Conservation (phyloP, 2,797 vertebrate species). For the Pantherophis vulpinus region DNA sequence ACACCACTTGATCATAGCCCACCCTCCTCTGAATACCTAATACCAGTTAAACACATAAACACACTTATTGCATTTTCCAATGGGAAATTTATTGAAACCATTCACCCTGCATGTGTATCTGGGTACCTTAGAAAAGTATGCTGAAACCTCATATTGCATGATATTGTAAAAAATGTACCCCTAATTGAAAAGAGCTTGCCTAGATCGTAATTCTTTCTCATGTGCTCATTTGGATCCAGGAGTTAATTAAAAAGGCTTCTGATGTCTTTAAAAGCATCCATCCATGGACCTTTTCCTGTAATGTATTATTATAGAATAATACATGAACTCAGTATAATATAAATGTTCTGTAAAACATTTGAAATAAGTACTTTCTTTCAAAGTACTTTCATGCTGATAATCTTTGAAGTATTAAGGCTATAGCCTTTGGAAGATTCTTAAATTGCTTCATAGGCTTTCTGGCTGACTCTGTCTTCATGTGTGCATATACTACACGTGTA, state of each 20-base stretch:
- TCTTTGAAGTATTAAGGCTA: neutral
- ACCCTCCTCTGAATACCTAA: slow-evolving; percentile 11
- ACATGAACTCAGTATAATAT: neutral
- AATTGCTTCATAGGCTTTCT: neutral
- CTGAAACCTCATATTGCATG: neutral
- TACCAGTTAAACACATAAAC: slow-evolving; percentile 13
- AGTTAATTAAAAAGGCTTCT: neutral
- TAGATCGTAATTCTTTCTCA: neutral
- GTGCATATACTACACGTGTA: neutral
- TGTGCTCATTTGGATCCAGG: neutral
- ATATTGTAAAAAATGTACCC: neutral
- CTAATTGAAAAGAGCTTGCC: neutral
- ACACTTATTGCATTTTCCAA: neutral
- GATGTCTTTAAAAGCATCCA: neutral
- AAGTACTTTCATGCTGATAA: neutral
- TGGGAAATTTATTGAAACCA: slow-evolving; percentile 1
- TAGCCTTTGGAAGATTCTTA: neutral
- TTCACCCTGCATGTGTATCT: neutral
- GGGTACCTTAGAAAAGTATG: neutral
- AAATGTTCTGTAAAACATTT: neutral
- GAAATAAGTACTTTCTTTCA: neutral
- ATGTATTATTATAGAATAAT: neutral
- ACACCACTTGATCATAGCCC: slow-evolving; percentile 63
- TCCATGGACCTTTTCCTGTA: neutral
- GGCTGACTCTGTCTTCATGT: neutral